Conservation (phyloP, 2,888 invertebrate species). For the Mythimna vitellina region DNA sequence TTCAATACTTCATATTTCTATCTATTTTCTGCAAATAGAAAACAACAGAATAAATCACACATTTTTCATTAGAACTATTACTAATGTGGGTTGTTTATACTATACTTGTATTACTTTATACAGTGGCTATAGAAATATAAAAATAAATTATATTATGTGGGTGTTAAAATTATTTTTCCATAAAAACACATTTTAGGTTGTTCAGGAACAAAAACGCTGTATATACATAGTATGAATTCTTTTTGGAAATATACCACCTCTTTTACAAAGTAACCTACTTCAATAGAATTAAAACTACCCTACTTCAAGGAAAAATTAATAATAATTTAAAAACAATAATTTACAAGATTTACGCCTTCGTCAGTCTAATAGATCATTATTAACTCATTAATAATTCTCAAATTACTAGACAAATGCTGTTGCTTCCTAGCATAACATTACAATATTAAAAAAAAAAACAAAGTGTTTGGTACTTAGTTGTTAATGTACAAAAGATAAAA, state of each 20-base stretch:
- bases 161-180: not conserved
- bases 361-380: conserved; percentile 34
- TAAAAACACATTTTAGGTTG: not conserved
- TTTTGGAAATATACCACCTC: not conserved
- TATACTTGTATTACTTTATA: no score
- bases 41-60: not conserved
- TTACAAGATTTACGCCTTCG: conserved; percentile 19
- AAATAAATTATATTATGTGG: no score
- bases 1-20: not conserved
- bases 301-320: conserved; percentile 26
- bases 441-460: conserved; percentile 68
- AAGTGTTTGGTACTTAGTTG: conserved; percentile 83
- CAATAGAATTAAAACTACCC: conserved; percentile 34
- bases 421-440: conserved; percentile 77
- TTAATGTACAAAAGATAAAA: conserved; percentile 85
- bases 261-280: not conserved
- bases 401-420: conserved; percentile 69
- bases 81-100: no score
- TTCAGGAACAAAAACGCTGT: not conserved
- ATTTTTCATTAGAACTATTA: not conserved
- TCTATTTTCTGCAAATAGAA: not conserved
- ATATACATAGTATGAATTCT: not conserved
- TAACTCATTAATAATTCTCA: conserved; percentile 30
- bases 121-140: no score
- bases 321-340: not conserved